Evolutionary conservation across 2,113 vertebrate species (phyloP), one percentile per base, ranked within the genome.

Genomic region (Solenodon paradoxus): DNA sequence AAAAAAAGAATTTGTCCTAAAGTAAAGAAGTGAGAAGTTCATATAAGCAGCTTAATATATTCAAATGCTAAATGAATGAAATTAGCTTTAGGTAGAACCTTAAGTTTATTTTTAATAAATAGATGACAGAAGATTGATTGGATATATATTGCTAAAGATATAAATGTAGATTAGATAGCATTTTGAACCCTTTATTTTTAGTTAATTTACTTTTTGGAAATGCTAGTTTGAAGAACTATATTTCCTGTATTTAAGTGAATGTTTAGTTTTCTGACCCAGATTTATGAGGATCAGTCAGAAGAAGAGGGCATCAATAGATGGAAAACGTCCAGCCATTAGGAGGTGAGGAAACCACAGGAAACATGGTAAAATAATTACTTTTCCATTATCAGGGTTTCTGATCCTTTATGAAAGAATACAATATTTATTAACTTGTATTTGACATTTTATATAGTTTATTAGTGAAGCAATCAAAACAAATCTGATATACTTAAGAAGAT

Each of bases 381-480:
- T 68, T 3, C 10, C 20, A 80, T 75, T 38, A 42, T 9, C n/a
- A 38, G 24, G 12, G 7, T 28, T 32, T 75, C 38, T 79, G 6
- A 71, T 81, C 3, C 9, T 95, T 92, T 59, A 71, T 81, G 61
- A 64, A 84, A 90, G 0, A 57, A 83, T 71, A 2, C 7, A 64
- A 42, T 89, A 45, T 40, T 85, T 71, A 22, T 35, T 63, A 9
- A 24, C 49, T 85, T 19, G 3, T 78, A 4, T 61, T 87, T 90
- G 61, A 84, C 22, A 72, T 68, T 64, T 3, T 66, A 51, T 77
- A 38, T 92, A n/a, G n/a, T 96, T 80, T 83, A 87, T 94, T 90
- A 30, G 35, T 66, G 28, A 94, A 83, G 88, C 0, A 68, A 88
- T 84, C 24, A 24, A 80, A 88, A 45, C 42, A 88, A 92, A 88